These are phyloP conservation scores for Rhabdomys dilectus DNA, from an alignment of 2,113 vertebrate species.

Conservation along the genomic window DNA sequence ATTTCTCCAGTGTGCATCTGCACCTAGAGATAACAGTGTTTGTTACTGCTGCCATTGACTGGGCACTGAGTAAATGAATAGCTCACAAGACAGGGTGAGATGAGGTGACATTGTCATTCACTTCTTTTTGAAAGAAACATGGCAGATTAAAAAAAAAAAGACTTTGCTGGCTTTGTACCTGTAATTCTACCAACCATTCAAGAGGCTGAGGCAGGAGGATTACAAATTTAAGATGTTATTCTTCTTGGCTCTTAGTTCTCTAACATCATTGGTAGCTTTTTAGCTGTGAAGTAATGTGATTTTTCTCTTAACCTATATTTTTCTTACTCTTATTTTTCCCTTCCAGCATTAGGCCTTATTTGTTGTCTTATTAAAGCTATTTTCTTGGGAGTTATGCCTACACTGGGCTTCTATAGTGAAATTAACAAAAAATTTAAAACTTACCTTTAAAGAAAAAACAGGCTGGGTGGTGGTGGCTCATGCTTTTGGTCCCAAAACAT, in stretches of 20 bases:
- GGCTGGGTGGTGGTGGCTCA: background rate
- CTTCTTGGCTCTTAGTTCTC: background rate
- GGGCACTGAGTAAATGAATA: background rate
- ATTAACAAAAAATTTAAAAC: background rate
- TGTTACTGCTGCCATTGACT: background rate
- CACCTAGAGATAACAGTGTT: background rate
- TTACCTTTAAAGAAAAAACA: background rate
- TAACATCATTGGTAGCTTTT: background rate
- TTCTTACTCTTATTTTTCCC: constrained; percentile 18
- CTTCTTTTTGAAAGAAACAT: background rate
- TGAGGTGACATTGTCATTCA: background rate
- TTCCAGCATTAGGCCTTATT: background rate
- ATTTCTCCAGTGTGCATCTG: background rate
- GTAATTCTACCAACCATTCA: background rate
- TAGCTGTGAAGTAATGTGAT: background rate
- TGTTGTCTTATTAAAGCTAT: background rate
- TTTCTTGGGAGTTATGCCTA: background rate
- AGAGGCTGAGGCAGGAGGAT: background rate
- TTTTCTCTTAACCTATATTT: background rate
- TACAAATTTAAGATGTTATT: background rate
- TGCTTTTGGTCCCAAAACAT: background rate
- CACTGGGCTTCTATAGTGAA: background rate
- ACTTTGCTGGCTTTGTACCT: background rate
- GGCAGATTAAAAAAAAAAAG: background rate
- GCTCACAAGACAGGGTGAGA: background rate